Base-by-base conservation (phyloP, 1,140 invertebrate species). In the Rhynchophorus ferrugineus region DNA sequence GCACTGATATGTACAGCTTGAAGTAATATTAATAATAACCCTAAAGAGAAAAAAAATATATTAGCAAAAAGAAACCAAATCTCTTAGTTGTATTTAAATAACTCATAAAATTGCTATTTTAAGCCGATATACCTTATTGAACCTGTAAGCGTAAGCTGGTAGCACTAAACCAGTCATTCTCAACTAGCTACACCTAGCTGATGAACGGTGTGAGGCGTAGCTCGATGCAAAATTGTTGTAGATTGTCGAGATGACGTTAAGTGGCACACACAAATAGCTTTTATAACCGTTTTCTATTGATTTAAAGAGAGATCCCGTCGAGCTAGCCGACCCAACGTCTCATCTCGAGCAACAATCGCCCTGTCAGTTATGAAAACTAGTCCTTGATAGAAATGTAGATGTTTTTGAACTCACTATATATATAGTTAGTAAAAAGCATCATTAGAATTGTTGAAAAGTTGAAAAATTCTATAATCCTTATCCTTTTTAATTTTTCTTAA, bases 191-290 rank as follows among this genome's bases (percentile, higher is more conserved):
- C 16, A 18, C 38, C 16, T 41, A 41, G 20, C 38, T 41, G 38
- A 41, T 41, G 19, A 18, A 39, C 7, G 18, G 18, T 18, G 18
- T 18, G 38, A 41, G 38, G 20, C 18, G 38, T 2, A 18, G 16
- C 38, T 17, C 17, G 18, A 41, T 19, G 38, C 38, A 41, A 41
- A 41, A 41, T 41, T 8, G 17, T 41, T 41, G 37, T 39, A 41
- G 38, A 41, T 21, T 9, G 38, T 17, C 18, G 17, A 39, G 14
- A 39, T 17, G 37, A 41, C 38, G 18, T 19, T 41, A 19, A 41
- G 17, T 41, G 2, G 14, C 18, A 41, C 24, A 11, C 24, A 29
- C 11, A 29, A 11, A 29, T 29, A 29, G 24, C 5, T 29, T 29
- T 29, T 29, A 29, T 29, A 11, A 5, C 24, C 24, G 24, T 5